These are phyloP conservation scores for Daptonema setosum DNA, from an alignment of 2,888 invertebrate genomes.

Conservation along the genomic window DNA sequence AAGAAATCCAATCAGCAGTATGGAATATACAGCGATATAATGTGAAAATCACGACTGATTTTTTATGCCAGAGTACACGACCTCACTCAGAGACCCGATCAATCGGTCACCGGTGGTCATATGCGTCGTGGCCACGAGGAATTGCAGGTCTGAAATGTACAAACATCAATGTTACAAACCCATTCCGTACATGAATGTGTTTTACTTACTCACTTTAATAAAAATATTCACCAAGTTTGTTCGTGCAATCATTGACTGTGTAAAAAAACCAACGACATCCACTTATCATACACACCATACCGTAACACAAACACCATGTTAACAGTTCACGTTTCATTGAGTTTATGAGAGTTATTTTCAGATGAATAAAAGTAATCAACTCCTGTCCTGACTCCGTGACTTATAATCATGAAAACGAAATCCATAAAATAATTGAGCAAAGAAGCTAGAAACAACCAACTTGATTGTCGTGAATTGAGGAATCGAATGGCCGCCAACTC, in stretches of 20 bases:
- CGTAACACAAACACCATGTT: too few relatives aligned
- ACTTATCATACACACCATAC: too few relatives aligned
- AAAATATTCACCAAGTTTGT: too few relatives aligned
- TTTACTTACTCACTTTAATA: neutral
- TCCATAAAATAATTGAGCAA: neutral
- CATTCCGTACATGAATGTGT: constrained; percentile 33
- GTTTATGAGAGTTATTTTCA: too few relatives aligned
- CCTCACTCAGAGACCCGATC: constrained; percentile 38
- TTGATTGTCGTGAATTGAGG: constrained; percentile 23
- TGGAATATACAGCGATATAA: neutral
- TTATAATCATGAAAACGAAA: too few relatives aligned
- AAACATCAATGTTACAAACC: constrained; percentile 48
- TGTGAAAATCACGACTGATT: neutral
- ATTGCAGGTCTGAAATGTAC: constrained; percentile 14
- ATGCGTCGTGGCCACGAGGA: constrained; percentile 52
- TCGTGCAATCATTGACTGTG: neutral
- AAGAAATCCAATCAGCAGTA: neutral
- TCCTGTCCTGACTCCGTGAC: too few relatives aligned
- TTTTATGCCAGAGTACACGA: neutral
- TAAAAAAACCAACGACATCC: neutral
- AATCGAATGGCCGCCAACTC: constrained; percentile 47
- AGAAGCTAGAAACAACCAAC: neutral
- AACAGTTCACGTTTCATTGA: too few relatives aligned
- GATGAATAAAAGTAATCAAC: too few relatives aligned
- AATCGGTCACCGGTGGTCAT: constrained; percentile 70